Percentiles rank a stretch among this genome's conserved stretches.
Evolutionary conservation across 2,888 invertebrate genomes (phyloP).

Genomic region (Drosophila merina): DNA sequence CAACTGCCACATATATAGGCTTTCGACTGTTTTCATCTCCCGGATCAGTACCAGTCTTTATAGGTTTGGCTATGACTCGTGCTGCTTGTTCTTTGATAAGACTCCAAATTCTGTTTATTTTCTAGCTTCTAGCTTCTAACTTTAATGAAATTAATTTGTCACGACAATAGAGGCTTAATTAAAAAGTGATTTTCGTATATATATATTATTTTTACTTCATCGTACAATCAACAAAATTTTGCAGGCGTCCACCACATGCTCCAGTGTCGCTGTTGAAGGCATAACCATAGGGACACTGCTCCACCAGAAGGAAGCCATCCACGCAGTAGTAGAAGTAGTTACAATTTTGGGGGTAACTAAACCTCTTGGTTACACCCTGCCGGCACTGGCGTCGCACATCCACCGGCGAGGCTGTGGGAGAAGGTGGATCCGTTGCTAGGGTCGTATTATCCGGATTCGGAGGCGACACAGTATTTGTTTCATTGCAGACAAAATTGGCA

Average conservation of each 20-base stretch:
- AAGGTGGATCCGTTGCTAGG: not conserved
- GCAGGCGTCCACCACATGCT: slow-evolving; percentile 46
- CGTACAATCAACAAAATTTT: slow-evolving; percentile 23
- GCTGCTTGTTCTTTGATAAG: slow-evolving; percentile 46
- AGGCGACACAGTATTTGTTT: slow-evolving; percentile 2
- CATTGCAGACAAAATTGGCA: slow-evolving; percentile 21
- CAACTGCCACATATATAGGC: slow-evolving; percentile 54
- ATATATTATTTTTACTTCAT: slow-evolving; percentile 14
- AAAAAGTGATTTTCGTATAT: slow-evolving; percentile 33
- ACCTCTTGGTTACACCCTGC: slow-evolving; percentile 56
- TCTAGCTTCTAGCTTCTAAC: slow-evolving; percentile 40
- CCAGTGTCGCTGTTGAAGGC: slow-evolving; percentile 51
- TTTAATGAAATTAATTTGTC: slow-evolving; percentile 39
- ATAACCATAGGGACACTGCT: slow-evolving; percentile 75
- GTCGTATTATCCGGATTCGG: not conserved
- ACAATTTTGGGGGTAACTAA: slow-evolving; percentile 60
- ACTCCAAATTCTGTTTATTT: slow-evolving; percentile 58
- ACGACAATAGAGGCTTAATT: slow-evolving; percentile 54
- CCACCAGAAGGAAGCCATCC: slow-evolving; percentile 67
- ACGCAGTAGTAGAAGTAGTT: slow-evolving; percentile 67
- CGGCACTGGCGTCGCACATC: slow-evolving; percentile 50
- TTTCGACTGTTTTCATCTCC: slow-evolving; percentile 44
- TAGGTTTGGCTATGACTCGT: slow-evolving; percentile 34
- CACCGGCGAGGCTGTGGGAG: slow-evolving; percentile 10
- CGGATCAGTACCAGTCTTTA: slow-evolving; percentile 49